Evolutionary conservation across 1,140 invertebrate species (phyloP), one percentile per base, ranked within the genome.

Genomic region (Steinernema feltiae): DNA sequence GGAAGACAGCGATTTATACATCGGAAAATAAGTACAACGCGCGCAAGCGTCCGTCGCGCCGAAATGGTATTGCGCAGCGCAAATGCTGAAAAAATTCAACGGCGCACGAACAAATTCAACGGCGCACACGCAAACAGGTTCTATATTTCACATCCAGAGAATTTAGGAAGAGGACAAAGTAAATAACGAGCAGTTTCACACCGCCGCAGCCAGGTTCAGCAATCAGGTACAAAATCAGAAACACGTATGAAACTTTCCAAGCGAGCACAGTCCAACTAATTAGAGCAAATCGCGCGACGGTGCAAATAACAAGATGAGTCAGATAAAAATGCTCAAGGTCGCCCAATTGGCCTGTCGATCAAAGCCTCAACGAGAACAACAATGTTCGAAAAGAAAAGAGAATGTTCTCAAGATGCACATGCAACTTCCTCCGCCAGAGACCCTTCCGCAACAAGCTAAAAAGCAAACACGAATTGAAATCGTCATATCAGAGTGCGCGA

Each of bases 401-500:
- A 63, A 63, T 15, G 53, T 12, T 27, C 53, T 7, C 3, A 3
- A 21, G 24, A 63, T 7, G 3, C 7, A 63, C 53, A 21, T 63
- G 15, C 7, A 3, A 63, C 53, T 27, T 7, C 53, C 53, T 15
- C 53, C 12, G 24, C n/a, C 15, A 63, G 53, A 63, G 2, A 15
- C 53, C 7, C 15, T 27, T 63, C 7, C 53, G 53, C 53, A 7
- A 63, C 53, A 63, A 63, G 53, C 53, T 63, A 63, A 63, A 63
- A 63, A 21, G 24, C 53, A 63, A 63, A 63, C 53, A 63, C 53
- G 24, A 63, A 63, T 63, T 63, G 53, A 63, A 63, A 63, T 63
- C 53, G 53, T 63, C 53, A 63, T 63, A 63, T 63, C 24, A 63
- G 53, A 63, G 53, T 63, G 53, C 53, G 53, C 53, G 53, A 63